phyloP scores from a whole-genome alignment of 2,888 invertebrate species.

The Plebejus anna region DNA sequence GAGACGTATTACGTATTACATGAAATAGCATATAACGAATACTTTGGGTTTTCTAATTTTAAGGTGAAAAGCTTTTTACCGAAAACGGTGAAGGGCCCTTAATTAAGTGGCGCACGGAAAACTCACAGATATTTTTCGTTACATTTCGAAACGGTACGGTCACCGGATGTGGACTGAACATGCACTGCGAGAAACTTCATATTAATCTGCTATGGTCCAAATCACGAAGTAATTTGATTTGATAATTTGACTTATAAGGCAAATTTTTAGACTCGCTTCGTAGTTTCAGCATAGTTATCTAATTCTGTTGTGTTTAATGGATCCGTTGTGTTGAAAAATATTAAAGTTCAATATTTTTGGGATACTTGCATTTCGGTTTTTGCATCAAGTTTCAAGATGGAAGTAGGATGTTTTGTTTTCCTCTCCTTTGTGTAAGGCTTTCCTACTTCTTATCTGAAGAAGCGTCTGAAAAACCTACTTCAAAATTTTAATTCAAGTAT shows the following conservation, averaged over 20 bases:
- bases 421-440: not conserved
- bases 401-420: not conserved
- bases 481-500: not conserved
- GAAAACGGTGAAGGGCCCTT: not conserved
- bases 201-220: not conserved
- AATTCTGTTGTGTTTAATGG: too few species aligned
- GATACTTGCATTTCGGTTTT: too few species aligned
- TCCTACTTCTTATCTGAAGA: not conserved
- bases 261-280: too few species aligned
- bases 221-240: not conserved
- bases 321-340: too few species aligned
- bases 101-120: not conserved
- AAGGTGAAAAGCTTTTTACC: conserved; percentile 5
- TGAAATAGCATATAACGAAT: not conserved
- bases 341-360: too few species aligned
- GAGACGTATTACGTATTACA: not conserved
- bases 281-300: too few species aligned
- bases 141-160: not conserved
- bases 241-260: too few species aligned
- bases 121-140: not conserved
- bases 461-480: not conserved
- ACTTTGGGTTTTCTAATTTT: not conserved
- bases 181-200: not conserved
- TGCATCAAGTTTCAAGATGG: too few species aligned
- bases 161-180: not conserved